phyloP scores from a whole-genome alignment of 2,113 vertebrate species.

The Bambusicola thoracicus region DNA sequence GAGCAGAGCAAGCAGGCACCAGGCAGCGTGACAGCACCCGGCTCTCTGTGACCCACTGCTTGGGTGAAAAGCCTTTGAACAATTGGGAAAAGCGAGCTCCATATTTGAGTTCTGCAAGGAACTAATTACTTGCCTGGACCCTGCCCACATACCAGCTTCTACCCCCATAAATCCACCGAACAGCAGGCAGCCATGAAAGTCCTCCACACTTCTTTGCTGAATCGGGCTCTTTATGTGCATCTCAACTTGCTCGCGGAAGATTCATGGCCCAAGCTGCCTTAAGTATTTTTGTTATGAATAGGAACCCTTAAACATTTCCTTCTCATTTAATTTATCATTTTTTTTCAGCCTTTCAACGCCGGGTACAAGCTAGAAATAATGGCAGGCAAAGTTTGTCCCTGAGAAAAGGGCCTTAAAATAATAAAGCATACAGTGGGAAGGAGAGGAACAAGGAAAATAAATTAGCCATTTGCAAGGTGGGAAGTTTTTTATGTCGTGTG shows the following conservation, averaged over 20 bases:
- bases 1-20: background rate
- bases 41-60: background rate
- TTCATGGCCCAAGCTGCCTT: slow-evolving; percentile 50
- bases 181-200: background rate
- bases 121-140: slow-evolving; percentile 34
- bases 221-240: slow-evolving; percentile 61
- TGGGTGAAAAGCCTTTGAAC: slow-evolving; percentile 5
- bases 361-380: background rate
- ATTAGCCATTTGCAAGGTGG: background rate
- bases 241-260: slow-evolving; percentile 22
- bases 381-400: slow-evolving; percentile 25
- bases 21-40: background rate
- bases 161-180: background rate
- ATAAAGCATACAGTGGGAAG: background rate
- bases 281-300: slow-evolving; percentile 69
- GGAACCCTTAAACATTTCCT: slow-evolving; percentile 69
- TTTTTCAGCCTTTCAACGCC: slow-evolving; percentile 62
- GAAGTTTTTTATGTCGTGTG: background rate
- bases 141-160: background rate
- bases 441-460: background rate
- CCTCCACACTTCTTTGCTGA: slow-evolving; percentile 42
- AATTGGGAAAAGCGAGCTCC: background rate
- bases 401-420: slow-evolving; percentile 46
- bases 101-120: slow-evolving; percentile 15
- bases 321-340: slow-evolving; percentile 70